Base-by-base conservation (phyloP, 1,140 invertebrate species). In the Aphaenogaster ashmeadi region DNA sequence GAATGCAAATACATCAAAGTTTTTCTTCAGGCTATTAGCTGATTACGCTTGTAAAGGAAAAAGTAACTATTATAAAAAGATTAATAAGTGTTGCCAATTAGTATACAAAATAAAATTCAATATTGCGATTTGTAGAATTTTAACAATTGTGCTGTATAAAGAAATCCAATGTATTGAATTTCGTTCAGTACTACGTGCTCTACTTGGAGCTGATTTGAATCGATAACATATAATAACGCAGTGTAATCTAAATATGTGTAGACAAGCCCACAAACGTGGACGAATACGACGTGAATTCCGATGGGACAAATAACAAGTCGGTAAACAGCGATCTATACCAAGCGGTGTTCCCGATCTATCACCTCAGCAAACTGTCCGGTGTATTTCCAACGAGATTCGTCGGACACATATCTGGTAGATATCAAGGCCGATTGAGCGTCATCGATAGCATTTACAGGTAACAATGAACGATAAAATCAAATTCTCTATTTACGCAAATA, bases 331-430 rank as follows among this genome's bases (percentile, higher is more conserved):
- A 94, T 88, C 69, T 95, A 21, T 93, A 91, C 38, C 91, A 92
- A 71, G 89, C 91, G 1, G 83, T 95, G 3, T 90, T 88, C 41
- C 94, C 94, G 1, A 93, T 94, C 62, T 95, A 94, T 89, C 88
- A 94, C 41, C 41, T 95, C 0, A 93, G 92, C 71, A 94, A 94
- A 88, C 44, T 92, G 9, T 93, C 89, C 3, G 94, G 94, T 38
- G 72, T 95, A 38, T 47, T 94, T 50, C 94, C 94, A 7, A 92
- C 93, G 0, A 92, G 92, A 85, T 94, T 94, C 56, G 56, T 67
- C 3, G 18, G 62, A 21, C 71, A 91, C 13, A 41, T 84, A 15
- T 72, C 72, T 41, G 93, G 87, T 50, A 87, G 77, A 83, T 93
- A 92, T 80, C n/a, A 87, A 2, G 92, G 92, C 13, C 86, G 74